Base-by-base conservation (phyloP, 2,113 vertebrate species). In the Puffinus mauretanicus region DNA sequence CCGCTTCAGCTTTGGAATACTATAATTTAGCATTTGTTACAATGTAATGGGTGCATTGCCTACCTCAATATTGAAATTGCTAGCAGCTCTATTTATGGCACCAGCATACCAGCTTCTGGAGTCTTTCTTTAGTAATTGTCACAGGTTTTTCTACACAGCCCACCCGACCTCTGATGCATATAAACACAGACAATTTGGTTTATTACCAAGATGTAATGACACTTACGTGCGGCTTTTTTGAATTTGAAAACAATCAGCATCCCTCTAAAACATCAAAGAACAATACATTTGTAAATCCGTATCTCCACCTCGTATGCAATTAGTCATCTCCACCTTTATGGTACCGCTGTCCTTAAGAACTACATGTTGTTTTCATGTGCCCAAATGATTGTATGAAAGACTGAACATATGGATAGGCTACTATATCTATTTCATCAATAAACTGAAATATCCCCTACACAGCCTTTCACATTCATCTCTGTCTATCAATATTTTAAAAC, bases 131-230 rank as follows among this genome's bases (percentile, higher is more conserved):
- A 65, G 65, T 40, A 71, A 82, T 69, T 86, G 73, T 92, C 80
- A 91, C 57, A 84, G 61, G 66, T 87, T 96, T 91, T 86, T 82
- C 70, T 91, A 40, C 42, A 79, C 44, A 94, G 76, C 44, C 73
- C 67, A 94, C 91, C 70, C 65, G 75, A 88, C 27, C 65, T 71
- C 57, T 52, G 77, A 84, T 72, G 38, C 57, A 72, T 42, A 77
- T 62, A 95, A 97, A 95, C 77, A 97, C 54, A 89, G 81, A 82
- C 57, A 94, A 83, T 82, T 72, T 72, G 58, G 18, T 91, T 92
- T 89, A 82, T 77, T 82, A 73, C 83, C 57, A 89, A 92, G 69
- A 71, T 2, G 19, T 75, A 71, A 94, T 25, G 44, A 70, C 60
- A 92, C 38, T 82, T 88, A 70, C 1, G 1, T 51, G 36, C 24